Evolutionary conservation across 2,113 vertebrate species (phyloP).

Genomic region (Plectropomus leopardus): DNA sequence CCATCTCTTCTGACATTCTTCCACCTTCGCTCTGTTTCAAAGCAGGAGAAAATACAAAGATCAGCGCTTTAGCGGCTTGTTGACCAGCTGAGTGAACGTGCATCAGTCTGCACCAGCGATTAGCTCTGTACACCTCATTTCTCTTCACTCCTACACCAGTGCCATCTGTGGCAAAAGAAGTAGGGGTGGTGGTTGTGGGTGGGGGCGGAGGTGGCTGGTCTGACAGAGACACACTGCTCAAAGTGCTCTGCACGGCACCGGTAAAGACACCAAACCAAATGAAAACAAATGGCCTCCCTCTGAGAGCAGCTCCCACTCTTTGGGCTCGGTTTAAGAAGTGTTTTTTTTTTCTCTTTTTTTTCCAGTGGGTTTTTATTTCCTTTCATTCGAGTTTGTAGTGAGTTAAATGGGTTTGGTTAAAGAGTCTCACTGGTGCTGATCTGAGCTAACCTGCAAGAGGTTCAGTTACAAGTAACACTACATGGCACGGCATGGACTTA

Average conservation of each 20-base stretch:
- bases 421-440: slow-evolving; percentile 18
- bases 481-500: neutral
- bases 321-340: neutral
- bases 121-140: slow-evolving; percentile 48
- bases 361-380: slow-evolving; percentile 24
- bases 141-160: slow-evolving; percentile 25
- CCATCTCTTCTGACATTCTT: slow-evolving; percentile 5
- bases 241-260: slow-evolving; percentile 38
- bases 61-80: slow-evolving; percentile 9
- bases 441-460: slow-evolving; percentile 23
- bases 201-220: slow-evolving; percentile 9
- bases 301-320: slow-evolving; percentile 29
- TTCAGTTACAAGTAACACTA: neutral
- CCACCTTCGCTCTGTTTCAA: slow-evolving; percentile 11
- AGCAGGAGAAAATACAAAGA: slow-evolving; percentile 1
- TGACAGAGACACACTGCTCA: slow-evolving; percentile 60
- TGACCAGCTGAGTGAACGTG: slow-evolving; percentile 44
- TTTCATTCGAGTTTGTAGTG: slow-evolving; percentile 36
- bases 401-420: slow-evolving; percentile 48
- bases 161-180: slow-evolving; percentile 43
- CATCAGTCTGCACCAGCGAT: slow-evolving; percentile 44
- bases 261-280: slow-evolving; percentile 60
- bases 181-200: slow-evolving; percentile 23
- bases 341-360: neutral
- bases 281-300: slow-evolving; percentile 60